Percentiles rank a stretch among this genome's conserved stretches.
Evolutionary conservation across 2,113 vertebrate species (phyloP).

Genomic region (Pica pica): DNA sequence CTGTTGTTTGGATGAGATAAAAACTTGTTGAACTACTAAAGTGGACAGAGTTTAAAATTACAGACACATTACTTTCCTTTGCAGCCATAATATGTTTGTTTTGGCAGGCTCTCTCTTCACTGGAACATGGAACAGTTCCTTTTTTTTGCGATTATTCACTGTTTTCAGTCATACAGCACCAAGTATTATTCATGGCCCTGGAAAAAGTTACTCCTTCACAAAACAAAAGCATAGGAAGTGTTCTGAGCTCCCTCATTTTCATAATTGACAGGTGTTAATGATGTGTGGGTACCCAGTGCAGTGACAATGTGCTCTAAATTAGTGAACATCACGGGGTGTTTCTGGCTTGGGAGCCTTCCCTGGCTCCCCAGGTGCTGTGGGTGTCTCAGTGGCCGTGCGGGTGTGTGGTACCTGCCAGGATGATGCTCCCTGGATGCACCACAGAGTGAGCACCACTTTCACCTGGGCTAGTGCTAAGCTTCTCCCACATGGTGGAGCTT

Average conservation of each 20-base stretch:
- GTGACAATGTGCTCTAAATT: background rate
- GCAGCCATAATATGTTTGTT: slow-evolving; percentile 60
- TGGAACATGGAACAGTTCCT: slow-evolving; percentile 29
- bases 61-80: slow-evolving; percentile 56
- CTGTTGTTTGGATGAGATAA: slow-evolving; percentile 23
- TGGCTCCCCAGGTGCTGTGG: fast-evolving
- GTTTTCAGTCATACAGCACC: slow-evolving; percentile 31
- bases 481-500: slow-evolving; percentile 67
- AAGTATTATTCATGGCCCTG: slow-evolving; percentile 44
- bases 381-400: background rate
- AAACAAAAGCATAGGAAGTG: slow-evolving; percentile 25
- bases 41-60: slow-evolving; percentile 62
- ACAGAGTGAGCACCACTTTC: fast-evolving
- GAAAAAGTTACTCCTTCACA: slow-evolving; percentile 48
- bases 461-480: slow-evolving; percentile 55
- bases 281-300: background rate
- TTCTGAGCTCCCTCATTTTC: background rate
- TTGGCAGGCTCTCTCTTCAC: slow-evolving; percentile 27
- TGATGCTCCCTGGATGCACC: background rate
- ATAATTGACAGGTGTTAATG: background rate
- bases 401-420: background rate
- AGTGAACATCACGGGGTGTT: fast-evolving
- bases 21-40: slow-evolving; percentile 49
- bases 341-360: background rate
- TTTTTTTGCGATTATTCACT: slow-evolving; percentile 51